A percentile compares a stretch with the other conserved stretches of the same genome.
Evolutionary conservation across 92 coral and sea anemone genomes (phyloP).

Genomic region (Parazoanthus darwini): DNA sequence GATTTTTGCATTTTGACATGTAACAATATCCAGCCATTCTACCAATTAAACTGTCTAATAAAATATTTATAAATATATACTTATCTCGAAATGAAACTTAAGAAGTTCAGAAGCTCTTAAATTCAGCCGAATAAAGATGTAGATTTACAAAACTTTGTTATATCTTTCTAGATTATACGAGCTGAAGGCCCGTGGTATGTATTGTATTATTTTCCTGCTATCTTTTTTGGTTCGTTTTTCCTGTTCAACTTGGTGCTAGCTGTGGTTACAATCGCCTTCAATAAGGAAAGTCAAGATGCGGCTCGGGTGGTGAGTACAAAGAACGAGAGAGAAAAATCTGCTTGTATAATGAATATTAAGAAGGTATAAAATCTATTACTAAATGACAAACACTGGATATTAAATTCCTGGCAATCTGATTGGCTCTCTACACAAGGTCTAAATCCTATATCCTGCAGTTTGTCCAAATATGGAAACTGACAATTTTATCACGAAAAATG

Average conservation of each 20-base stretch:
- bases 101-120: too few species aligned
- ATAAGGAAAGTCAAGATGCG: constrained; percentile 6
- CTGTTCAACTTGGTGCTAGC: constrained; percentile 27
- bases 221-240: constrained; percentile 20
- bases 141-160: neutral
- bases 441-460: too few species aligned
- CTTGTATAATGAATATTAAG: neutral
- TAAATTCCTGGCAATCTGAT: too few species aligned
- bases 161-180: neutral
- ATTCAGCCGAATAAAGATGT: neutral
- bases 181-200: constrained; percentile 4
- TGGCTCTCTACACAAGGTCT: too few species aligned
- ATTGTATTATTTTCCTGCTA: constrained; percentile 3
- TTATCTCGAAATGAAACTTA: too few species aligned
- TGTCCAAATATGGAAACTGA: too few species aligned
- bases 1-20: too few species aligned
- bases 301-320: constrained; percentile 15
- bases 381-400: too few species aligned
- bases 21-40: too few species aligned
- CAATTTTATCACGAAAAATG: too few species aligned
- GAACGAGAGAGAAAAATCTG: neutral
- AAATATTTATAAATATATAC: too few species aligned
- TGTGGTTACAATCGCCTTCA: constrained; percentile 34
- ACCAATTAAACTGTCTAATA: too few species aligned
- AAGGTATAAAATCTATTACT: neutral